phyloP scores from a whole-genome alignment of 2,888 invertebrate genomes.

The Cephalotes varians region DNA sequence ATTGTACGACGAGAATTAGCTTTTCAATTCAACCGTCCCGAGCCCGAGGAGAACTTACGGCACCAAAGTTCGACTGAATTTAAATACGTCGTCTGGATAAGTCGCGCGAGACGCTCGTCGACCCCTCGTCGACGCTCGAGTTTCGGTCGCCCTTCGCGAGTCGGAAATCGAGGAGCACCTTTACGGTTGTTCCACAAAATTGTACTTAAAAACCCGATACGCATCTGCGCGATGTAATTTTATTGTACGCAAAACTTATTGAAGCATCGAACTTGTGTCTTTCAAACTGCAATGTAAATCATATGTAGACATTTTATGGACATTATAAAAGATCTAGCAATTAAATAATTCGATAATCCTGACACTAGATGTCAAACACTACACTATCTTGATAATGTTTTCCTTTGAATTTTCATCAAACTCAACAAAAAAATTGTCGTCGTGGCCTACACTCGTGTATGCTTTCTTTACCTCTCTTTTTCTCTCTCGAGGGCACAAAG shows the following conservation, averaged over 20 bases:
- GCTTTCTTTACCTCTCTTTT: conserved; percentile 40
- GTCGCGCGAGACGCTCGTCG: conserved; percentile 73
- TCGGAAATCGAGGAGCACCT: conserved; percentile 26
- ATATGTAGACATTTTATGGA: background rate
- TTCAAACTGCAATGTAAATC: background rate
- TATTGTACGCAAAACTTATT: background rate
- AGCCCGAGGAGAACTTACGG: conserved; percentile 76
- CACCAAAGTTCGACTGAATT: conserved; percentile 82
- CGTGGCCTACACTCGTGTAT: conserved; percentile 72
- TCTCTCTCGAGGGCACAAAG: conserved; percentile 22
- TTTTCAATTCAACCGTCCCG: conserved; percentile 80
- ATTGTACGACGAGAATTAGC: conserved; percentile 84
- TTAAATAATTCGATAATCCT: background rate
- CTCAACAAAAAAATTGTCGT: background rate
- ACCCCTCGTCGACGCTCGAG: conserved; percentile 56
- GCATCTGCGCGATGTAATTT: background rate
- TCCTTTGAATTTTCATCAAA: background rate
- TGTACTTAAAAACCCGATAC: background rate
- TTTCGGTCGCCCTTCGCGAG: conserved; percentile 30
- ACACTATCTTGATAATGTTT: background rate
- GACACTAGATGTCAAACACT: background rate
- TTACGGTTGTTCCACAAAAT: conserved; percentile 12
- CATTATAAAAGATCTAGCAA: background rate
- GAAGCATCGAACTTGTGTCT: too few relatives aligned
- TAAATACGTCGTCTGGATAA: conserved; percentile 80